Evolutionary conservation across 2,888 invertebrate species (phyloP), one percentile per base, ranked within the genome.

Genomic region (Drosophila longiperda): DNA sequence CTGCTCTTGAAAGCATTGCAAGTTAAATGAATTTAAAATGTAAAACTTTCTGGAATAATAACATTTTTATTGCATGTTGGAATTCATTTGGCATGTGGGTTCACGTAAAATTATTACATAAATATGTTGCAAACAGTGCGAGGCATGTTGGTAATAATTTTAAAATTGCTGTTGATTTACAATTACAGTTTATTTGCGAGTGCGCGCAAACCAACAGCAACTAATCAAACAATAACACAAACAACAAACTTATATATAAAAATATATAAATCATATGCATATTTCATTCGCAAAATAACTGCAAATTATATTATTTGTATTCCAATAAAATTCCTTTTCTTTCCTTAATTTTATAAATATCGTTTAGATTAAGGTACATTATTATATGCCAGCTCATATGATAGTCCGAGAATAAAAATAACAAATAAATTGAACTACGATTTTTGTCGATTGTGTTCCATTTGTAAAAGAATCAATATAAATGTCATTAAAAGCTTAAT

Each of bases 131-230:
- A 76, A 77, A 77, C 77, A 81, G 69, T 72, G 73, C 67, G 59
- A 42, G 62, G 36, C 61, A 70, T 60, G 72, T 70, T 70, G 82
- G 83, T 65, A 84, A 89, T 88, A 87, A 83, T 87, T 79, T 91
- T 82, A 72, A 83, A 90, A 89, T 86, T 81, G 82, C 83, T 90
- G 82, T 90, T 90, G 89, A 88, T 89, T 89, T 89, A 87, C 91
- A 89, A 87, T 90, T 87, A 89, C 83, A 87, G 80, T 87, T 83
- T 83, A 83, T 83, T 78, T 82, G 50, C 52, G 66, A 67, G 62
- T 52, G 17, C 20, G 40, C 38, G 26, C 45, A 52, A 52, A 50
- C 29, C 23, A 17, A 36, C 34, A 32, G 15, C 53, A 67, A 23
- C 49, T 15, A 58, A 38, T 61, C 40, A 64, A 40, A 74, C 38